phyloP scores from a whole-genome alignment of 1,140 invertebrate genomes.

The Lamellibrachia luymesi region DNA sequence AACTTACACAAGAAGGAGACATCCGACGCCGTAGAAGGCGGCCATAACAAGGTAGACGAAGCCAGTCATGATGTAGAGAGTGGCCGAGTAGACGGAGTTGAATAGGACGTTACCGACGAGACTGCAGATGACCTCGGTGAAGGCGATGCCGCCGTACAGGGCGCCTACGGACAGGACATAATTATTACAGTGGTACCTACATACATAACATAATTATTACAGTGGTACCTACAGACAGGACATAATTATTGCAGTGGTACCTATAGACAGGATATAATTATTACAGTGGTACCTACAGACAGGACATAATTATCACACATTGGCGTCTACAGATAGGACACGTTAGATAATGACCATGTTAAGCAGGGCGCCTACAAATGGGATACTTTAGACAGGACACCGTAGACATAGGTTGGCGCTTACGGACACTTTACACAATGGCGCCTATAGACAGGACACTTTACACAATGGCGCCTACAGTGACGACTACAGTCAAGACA shows the following conservation, averaged over 20 bases:
- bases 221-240: too few relatives aligned
- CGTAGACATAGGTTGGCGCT: too few relatives aligned
- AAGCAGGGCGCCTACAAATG: not conserved
- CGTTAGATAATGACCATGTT: not conserved
- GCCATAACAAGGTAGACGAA: constrained; percentile 23
- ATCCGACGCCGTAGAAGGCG: constrained; percentile 10
- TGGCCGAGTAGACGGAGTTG: constrained; percentile 23
- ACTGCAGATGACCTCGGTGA: constrained; percentile 20
- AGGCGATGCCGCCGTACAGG: constrained; percentile 11
- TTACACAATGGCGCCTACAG: too few relatives aligned
- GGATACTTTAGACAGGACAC: too few relatives aligned
- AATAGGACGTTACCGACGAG: constrained; percentile 18
- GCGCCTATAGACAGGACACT: too few relatives aligned
- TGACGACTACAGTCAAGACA: not conserved
- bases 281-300: too few relatives aligned
- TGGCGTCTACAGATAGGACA: not conserved
- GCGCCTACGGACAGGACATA: not conserved
- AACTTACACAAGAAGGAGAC: constrained; percentile 1
- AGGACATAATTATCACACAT: not conserved
- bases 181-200: not conserved
- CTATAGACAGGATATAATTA: too few relatives aligned
- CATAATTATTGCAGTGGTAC: too few relatives aligned
- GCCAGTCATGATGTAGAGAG: constrained; percentile 17
- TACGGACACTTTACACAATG: too few relatives aligned
- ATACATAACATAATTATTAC: too few relatives aligned